Evolutionary conservation across 2,113 vertebrate species (phyloP).

Genomic region (Gymnogyps californianus): DNA sequence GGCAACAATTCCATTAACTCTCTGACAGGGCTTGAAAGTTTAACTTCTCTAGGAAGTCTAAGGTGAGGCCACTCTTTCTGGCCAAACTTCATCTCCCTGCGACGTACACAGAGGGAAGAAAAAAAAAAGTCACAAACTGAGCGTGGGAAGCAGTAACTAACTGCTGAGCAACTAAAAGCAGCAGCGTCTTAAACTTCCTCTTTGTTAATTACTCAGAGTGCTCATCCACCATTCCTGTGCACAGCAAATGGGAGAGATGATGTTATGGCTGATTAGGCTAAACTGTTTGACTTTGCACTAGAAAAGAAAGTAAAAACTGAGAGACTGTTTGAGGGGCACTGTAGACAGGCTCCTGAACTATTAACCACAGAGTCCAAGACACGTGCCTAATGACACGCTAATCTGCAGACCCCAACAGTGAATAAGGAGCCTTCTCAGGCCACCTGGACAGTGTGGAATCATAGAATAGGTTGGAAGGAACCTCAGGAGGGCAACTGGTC

Average conservation of each 20-base stretch:
- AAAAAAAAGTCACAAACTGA: not conserved
- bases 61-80: not conserved
- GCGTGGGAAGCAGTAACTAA: not conserved
- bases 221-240: not conserved
- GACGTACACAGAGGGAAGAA: not conserved
- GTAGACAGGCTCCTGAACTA: not conserved
- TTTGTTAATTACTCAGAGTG: not conserved
- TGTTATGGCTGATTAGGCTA: not conserved
- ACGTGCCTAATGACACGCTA: rapidly evolving
- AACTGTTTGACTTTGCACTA: not conserved
- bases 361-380: not conserved
- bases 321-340: not conserved
- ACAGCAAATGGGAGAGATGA: not conserved
- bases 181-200: not conserved
- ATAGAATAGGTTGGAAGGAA: not conserved
- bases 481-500: too few relatives aligned
- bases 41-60: not conserved
- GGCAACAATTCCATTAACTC: not conserved
- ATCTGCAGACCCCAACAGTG: not conserved
- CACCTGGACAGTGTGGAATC: not conserved
- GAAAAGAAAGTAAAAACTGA: not conserved
- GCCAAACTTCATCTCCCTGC: not conserved
- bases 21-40: not conserved
- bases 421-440: not conserved
- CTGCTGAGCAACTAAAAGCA: not conserved